phyloP scores from a whole-genome alignment of 2,797 vertebrate species.

The Streptopelia turtur region DNA sequence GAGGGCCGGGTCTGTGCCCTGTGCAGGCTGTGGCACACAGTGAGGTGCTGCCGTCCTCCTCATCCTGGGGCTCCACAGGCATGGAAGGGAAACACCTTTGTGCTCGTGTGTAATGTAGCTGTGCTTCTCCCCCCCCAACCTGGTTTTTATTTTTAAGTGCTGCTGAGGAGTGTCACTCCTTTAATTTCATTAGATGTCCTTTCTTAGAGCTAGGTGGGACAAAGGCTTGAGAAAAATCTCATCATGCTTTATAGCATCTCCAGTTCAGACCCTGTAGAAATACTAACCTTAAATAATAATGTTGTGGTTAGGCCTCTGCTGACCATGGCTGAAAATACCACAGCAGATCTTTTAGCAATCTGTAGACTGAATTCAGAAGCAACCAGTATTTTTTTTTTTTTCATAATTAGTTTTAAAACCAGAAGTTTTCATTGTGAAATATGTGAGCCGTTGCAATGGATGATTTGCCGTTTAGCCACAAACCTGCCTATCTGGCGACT shows the following conservation, averaged over 20 bases:
- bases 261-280: neutral
- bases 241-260: neutral
- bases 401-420: neutral
- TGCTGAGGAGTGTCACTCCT: neutral
- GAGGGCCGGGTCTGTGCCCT: neutral
- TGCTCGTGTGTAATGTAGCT: neutral
- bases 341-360: neutral
- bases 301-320: neutral
- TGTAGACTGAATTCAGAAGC: neutral
- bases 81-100: neutral
- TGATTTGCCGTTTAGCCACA: neutral
- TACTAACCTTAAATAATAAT: neutral
- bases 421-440: neutral
- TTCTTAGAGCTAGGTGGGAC: neutral
- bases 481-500: neutral
- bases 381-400: neutral
- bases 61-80: neutral
- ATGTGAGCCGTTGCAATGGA: rapidly evolving
- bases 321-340: neutral
- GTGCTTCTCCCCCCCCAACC: no score
- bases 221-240: neutral
- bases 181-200: neutral
- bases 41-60: neutral
- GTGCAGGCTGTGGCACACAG: neutral
- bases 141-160: neutral